Evolutionary conservation across 1,140 invertebrate genomes (phyloP).

Genomic region (Drosophila littoralis): DNA sequence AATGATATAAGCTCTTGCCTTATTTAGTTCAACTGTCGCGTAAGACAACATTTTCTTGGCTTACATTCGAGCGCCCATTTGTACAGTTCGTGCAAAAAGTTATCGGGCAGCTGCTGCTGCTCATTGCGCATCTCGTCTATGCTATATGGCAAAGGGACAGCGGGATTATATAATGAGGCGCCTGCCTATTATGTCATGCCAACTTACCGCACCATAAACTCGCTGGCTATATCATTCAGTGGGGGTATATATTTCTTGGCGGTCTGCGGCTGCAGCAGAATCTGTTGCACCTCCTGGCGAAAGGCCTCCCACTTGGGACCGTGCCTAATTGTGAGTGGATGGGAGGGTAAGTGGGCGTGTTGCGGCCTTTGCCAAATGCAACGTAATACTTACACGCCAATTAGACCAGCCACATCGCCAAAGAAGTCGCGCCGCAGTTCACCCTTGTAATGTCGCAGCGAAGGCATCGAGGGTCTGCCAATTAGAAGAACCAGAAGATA

Average conservation of each 20-base stretch:
- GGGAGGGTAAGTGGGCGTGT: slow-evolving; percentile 21
- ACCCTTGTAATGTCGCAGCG: slow-evolving; percentile 91
- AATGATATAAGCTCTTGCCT: background rate
- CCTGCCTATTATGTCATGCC: slow-evolving; percentile 10
- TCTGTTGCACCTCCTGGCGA: slow-evolving; percentile 92
- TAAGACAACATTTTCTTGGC: slow-evolving; percentile 59
- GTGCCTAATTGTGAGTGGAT: slow-evolving; percentile 87
- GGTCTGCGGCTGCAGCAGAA: slow-evolving; percentile 91
- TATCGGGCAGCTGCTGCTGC: slow-evolving; percentile 88
- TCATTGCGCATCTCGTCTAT: slow-evolving; percentile 88
- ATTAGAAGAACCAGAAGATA: background rate
- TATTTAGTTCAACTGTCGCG: background rate
- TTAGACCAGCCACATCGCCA: slow-evolving; percentile 89
- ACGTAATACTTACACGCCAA: slow-evolving; percentile 89
- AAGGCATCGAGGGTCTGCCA: slow-evolving; percentile 90
- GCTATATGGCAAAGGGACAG: slow-evolving; percentile 83
- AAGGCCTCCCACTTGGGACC: slow-evolving; percentile 93
- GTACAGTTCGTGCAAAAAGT: slow-evolving; percentile 93
- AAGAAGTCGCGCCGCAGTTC: slow-evolving; percentile 90
- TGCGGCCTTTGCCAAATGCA: slow-evolving; percentile 32
- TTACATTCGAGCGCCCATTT: slow-evolving; percentile 96
- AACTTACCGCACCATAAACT: slow-evolving; percentile 89
- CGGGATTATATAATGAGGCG: slow-evolving; percentile 21
- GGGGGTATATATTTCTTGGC: slow-evolving; percentile 90
- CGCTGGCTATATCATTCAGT: slow-evolving; percentile 89